Evolutionary conservation across 2,797 vertebrate genomes (phyloP).

Genomic region (Alca torda): DNA sequence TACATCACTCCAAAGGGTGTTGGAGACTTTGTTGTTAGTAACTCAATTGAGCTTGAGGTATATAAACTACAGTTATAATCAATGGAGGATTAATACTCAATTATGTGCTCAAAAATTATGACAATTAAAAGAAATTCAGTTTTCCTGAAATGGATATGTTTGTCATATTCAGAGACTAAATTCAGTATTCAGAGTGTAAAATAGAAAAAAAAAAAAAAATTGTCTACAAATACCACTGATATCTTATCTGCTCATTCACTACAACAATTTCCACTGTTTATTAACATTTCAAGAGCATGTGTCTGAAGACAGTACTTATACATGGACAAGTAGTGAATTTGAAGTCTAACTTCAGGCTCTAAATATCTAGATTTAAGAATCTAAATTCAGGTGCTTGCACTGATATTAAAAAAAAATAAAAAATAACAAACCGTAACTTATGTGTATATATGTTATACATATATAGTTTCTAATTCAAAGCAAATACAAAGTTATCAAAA

Average conservation of each 20-base stretch:
- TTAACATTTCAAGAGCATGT: background rate
- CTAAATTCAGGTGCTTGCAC: background rate
- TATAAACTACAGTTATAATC: background rate
- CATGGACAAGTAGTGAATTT: accelerated
- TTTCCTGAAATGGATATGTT: background rate
- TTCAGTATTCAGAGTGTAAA: background rate
- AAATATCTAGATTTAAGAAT: background rate
- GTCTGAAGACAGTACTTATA: background rate
- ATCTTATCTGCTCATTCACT: background rate
- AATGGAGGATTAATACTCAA: background rate
- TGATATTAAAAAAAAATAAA: background rate
- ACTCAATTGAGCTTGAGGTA: background rate
- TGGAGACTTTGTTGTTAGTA: background rate
- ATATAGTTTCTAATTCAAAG: background rate
- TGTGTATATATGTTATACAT: background rate
- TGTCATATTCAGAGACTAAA: background rate
- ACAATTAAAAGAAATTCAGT: background rate
- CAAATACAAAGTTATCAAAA: background rate
- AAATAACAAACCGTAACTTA: background rate
- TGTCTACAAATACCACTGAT: background rate
- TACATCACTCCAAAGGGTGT: background rate
- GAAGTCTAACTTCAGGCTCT: background rate
- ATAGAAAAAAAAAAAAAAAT: background rate
- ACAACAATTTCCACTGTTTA: background rate
- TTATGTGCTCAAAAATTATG: background rate